Conservation (phyloP, 2,888 invertebrate genomes). For the Cataglyphis livida region DNA sequence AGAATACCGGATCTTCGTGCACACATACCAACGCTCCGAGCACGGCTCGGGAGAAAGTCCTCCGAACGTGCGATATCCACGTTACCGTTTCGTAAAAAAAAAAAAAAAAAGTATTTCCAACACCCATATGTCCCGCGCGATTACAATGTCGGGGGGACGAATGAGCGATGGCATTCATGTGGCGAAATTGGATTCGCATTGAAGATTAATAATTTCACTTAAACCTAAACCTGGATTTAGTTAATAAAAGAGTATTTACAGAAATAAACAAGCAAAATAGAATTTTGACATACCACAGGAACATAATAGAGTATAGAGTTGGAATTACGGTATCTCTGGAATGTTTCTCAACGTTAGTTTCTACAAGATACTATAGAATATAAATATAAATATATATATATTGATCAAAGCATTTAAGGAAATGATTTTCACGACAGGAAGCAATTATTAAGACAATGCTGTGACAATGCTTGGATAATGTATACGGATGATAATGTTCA, state of each 20-base stretch:
- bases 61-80: slow-evolving; percentile 50
- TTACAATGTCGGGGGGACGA: background rate
- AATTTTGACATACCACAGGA: background rate
- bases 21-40: background rate
- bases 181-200: slow-evolving; percentile 17
- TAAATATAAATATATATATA: background rate
- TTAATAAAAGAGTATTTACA: background rate
- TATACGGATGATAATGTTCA: too few species aligned
- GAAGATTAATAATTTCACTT: background rate
- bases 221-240: background rate
- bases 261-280: slow-evolving; percentile 31
- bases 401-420: background rate
- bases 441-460: slow-evolving; percentile 2
- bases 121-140: background rate
- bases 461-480: background rate
- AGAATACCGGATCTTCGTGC: slow-evolving; percentile 58
- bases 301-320: background rate
- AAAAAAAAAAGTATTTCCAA: background rate
- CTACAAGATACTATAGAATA: slow-evolving; percentile 3
- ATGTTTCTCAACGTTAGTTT: background rate
- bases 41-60: slow-evolving; percentile 47
- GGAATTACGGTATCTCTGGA: background rate
- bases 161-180: slow-evolving; percentile 24
- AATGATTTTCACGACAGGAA: background rate
- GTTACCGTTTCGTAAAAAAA: slow-evolving; percentile 41